A percentile compares a stretch with the other conserved stretches of the same genome.
Conservation (phyloP, 1,140 invertebrate genomes). For the Steinernema khuongi region DNA sequence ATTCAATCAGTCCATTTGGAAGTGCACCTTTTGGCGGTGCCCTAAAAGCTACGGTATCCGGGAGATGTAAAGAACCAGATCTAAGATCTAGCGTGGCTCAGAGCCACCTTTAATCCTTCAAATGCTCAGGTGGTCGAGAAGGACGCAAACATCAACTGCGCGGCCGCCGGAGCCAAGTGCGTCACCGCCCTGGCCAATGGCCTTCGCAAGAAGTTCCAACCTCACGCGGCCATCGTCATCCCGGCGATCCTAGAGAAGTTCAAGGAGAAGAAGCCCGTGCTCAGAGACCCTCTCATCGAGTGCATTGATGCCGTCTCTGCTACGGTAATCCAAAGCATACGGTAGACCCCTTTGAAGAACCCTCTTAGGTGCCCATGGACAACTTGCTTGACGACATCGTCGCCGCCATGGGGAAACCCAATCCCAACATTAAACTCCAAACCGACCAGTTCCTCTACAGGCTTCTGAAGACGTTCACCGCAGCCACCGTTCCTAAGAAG, state of each 20-base stretch:
- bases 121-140: slow-evolving; percentile 68
- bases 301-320: slow-evolving; percentile 77
- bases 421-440: slow-evolving; percentile 86
- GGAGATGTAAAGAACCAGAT: too few species aligned
- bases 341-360: slow-evolving; percentile 74
- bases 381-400: slow-evolving; percentile 76
- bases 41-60: too few species aligned
- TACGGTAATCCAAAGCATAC: slow-evolving; percentile 32
- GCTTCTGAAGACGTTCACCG: slow-evolving; percentile 73
- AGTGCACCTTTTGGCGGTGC: too few species aligned
- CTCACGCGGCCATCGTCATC: slow-evolving; percentile 70
- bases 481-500: slow-evolving; percentile 81
- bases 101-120: too few species aligned
- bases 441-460: slow-evolving; percentile 80
- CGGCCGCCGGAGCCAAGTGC: slow-evolving; percentile 77
- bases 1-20: too few species aligned
- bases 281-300: slow-evolving; percentile 67
- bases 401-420: slow-evolving; percentile 81
- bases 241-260: slow-evolving; percentile 85
- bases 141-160: slow-evolving; percentile 88
- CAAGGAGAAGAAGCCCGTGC: slow-evolving; percentile 83
- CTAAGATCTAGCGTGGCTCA: too few species aligned
- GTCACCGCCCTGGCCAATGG: slow-evolving; percentile 75
- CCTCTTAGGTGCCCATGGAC: slow-evolving; percentile 78
- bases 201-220: slow-evolving; percentile 75